Base-by-base conservation (phyloP, 1,140 invertebrate species). In the Zaprionus ghesquierei region DNA sequence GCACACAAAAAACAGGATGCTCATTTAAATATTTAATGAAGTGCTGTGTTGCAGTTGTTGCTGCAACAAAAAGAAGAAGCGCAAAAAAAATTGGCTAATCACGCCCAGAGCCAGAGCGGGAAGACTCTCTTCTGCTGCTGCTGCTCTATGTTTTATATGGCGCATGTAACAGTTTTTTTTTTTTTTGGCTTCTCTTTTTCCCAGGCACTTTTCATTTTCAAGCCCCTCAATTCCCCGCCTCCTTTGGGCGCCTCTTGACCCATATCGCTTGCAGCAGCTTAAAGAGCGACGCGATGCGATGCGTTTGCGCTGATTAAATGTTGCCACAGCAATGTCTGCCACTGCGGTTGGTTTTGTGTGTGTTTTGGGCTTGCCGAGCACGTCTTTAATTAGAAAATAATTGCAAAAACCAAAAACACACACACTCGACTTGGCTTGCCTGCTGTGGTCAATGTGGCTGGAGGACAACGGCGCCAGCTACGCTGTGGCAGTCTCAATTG, bases 21-120 rank as follows among this genome's bases (percentile, higher is more conserved):
- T 89, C 84, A 89, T 89, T 89, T 89, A 89, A 89, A 89, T 89
- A 89, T 89, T 89, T 89, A 89, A 89, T 89, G 84, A 89, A 89
- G 84, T 89, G 84, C 79, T 78, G 82, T 86, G 82, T 81, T 81
- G 81, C 78, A 75, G 78, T 76, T 75, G 63, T 54, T 51, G 33
- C 55, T 27, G 33, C 50, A 76, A 53, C 31, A 56, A 65, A 33
- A 56, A 54, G n/a, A 51, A 44, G n/a, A 66, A 46, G 38, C n/a
- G 27, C 15, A 64, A 58, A 54, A 55, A 64, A 64, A 53, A 44
- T 41, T 80, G 55, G 64, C 82, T 87, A 85, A 87, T 85, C 78
- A 77, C 81, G 82, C 78, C 76, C 51, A 25, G 22, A 65, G 66
- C 61, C 6, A 18, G 2, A 44, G n/a, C n/a, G n/a, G n/a, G 41